Percentiles rank a stretch among this genome's conserved stretches.
Conservation (phyloP, 2,888 invertebrate genomes). For the Pandemis corylana region DNA sequence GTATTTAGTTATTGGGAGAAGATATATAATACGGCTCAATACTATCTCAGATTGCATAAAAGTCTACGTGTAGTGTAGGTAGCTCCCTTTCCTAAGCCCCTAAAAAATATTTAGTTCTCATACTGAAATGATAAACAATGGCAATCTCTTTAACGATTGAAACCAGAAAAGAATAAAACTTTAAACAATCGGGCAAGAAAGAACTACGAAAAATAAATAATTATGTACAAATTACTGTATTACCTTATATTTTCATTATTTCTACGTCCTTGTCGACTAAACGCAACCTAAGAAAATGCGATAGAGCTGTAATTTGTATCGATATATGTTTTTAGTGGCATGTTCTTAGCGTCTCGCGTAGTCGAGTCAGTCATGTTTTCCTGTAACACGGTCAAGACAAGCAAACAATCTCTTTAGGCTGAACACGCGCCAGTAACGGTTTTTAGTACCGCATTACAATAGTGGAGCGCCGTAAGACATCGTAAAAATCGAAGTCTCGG, state of each 20-base stretch:
- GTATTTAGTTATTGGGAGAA: no score
- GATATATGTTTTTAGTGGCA: not conserved
- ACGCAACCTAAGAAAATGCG: not conserved
- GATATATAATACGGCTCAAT: no score
- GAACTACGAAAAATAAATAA: not conserved
- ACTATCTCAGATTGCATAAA: no score
- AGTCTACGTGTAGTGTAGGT: no score
- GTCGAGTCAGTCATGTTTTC: constrained; percentile 41
- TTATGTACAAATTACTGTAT: not conserved
- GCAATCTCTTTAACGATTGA: no score
- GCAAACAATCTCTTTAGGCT: constrained; percentile 59
- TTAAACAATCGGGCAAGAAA: no score
- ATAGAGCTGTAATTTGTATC: constrained; percentile 1
- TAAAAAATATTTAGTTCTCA: no score
- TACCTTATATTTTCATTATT: not conserved
- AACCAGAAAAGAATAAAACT: no score
- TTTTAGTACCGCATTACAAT: constrained; percentile 17
- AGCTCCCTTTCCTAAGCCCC: no score
- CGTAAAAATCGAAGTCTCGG: no score
- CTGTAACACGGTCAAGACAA: constrained; percentile 49
- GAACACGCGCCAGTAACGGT: constrained; percentile 43
- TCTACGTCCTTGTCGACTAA: constrained; percentile 6
- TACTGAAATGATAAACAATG: no score
- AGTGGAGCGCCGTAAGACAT: no score
- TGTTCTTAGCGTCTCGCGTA: constrained; percentile 10